These are phyloP conservation scores for Phasianus colchicus DNA, from an alignment of 2,113 vertebrate species.

Conservation along the genomic window DNA sequence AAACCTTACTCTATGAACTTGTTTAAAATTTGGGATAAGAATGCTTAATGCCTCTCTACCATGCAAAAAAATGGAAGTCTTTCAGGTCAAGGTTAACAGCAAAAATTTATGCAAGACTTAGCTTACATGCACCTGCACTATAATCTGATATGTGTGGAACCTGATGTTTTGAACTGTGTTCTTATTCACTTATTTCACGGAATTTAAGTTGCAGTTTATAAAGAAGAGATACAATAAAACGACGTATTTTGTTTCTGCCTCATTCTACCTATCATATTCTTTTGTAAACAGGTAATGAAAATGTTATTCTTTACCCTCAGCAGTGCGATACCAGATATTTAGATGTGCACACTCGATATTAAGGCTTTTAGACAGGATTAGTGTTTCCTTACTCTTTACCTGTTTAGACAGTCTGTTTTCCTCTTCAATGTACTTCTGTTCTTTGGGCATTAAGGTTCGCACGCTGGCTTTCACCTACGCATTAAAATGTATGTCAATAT, in stretches of 20 bases:
- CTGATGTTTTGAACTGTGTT: conserved; percentile 55
- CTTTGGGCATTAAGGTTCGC: conserved; percentile 93
- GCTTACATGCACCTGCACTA: conserved; percentile 78
- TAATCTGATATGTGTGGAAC: conserved; percentile 75
- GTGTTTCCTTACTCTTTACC: conserved; percentile 84
- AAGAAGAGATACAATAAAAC: conserved; percentile 41
- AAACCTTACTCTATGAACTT: background rate
- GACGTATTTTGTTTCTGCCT: conserved; percentile 54
- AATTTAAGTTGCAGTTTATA: conserved; percentile 69
- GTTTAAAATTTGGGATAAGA: background rate
- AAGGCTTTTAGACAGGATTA: conserved; percentile 69
- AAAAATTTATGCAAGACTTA: conserved; percentile 68
- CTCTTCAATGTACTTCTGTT: conserved; percentile 98
- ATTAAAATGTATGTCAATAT: conserved; percentile 73
- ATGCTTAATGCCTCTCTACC: background rate
- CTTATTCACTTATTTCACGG: conserved; percentile 70
- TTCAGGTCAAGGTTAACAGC: conserved; percentile 60
- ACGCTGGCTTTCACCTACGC: conserved; percentile 95
- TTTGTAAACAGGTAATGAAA: conserved; percentile 41
- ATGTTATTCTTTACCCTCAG: conserved; percentile 34
- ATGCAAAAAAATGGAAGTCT: conserved; percentile 17
- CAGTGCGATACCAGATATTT: conserved; percentile 60
- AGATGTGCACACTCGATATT: conserved; percentile 47
- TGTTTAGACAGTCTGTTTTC: conserved; percentile 98
- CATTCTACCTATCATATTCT: conserved; percentile 17